phyloP scores from a whole-genome alignment of 1,140 invertebrate genomes.

The Drosophila pandora region DNA sequence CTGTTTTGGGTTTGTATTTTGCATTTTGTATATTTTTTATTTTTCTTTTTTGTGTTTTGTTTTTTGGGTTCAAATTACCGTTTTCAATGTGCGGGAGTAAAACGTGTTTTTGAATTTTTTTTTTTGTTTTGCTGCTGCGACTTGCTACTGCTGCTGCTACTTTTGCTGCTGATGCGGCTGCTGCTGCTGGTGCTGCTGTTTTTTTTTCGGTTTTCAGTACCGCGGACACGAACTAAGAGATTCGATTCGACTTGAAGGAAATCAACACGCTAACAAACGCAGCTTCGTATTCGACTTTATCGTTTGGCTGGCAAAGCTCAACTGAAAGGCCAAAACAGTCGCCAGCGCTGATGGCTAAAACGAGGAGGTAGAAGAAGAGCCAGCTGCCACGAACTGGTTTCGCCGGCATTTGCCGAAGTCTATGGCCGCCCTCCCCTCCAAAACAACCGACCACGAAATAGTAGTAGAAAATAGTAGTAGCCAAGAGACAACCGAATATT shows the following conservation, averaged over 20 bases:
- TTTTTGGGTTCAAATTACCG: slow-evolving; percentile 46
- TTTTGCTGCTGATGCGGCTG: slow-evolving; percentile 4
- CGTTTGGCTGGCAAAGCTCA: slow-evolving; percentile 71
- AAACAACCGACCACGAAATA: slow-evolving; percentile 7
- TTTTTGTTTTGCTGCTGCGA: slow-evolving; percentile 7
- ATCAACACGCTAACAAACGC: slow-evolving; percentile 58
- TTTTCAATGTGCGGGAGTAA: slow-evolving; percentile 52
- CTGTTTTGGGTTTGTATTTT: slow-evolving; percentile 13
- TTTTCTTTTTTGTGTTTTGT: slow-evolving; percentile 23
- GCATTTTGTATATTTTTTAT: slow-evolving; percentile 11
- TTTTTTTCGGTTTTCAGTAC: slow-evolving; percentile 38
- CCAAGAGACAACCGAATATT: slow-evolving; percentile 11
- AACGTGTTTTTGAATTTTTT: slow-evolving; percentile 43
- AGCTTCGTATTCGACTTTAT: slow-evolving; percentile 61
- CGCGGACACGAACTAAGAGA: slow-evolving; percentile 43
- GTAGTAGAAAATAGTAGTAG: slow-evolving; percentile 40
- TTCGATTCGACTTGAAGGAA: slow-evolving; percentile 44
- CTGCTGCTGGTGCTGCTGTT: slow-evolving; percentile 19
- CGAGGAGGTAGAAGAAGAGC: slow-evolving; percentile 25
- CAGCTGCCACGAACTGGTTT: slow-evolving; percentile 42
- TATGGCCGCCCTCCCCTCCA: neutral
- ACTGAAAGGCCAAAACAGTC: slow-evolving; percentile 51
- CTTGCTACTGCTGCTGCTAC: slow-evolving; percentile 12
- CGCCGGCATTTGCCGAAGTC: slow-evolving; percentile 30
- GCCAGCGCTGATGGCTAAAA: slow-evolving; percentile 28